These are phyloP conservation scores for Xenopus laevis DNA, from an alignment of 2,113 vertebrate genomes.

Conservation along the genomic window DNA sequence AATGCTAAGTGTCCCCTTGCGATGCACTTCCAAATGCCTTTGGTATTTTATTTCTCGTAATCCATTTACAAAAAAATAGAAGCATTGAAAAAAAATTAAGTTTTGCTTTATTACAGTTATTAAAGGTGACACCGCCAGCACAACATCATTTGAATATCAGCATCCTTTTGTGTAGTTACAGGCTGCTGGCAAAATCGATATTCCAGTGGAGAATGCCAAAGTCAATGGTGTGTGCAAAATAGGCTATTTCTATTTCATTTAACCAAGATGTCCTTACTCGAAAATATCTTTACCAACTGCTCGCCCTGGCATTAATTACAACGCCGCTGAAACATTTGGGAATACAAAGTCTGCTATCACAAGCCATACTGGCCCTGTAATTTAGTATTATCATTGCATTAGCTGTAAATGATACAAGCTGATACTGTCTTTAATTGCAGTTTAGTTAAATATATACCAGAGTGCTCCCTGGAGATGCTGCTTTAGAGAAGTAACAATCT, in stretches of 20 bases:
- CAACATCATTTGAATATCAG: constrained; percentile 8
- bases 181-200: constrained; percentile 74
- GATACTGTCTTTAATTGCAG: constrained; percentile 99
- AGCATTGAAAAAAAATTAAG: background rate
- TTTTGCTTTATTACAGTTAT: background rate
- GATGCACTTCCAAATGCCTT: too few species aligned
- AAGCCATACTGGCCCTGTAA: constrained; percentile 97
- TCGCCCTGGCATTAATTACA: constrained; percentile 89
- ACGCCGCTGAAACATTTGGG: constrained; percentile 82
- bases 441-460: constrained; percentile 94
- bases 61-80: background rate
- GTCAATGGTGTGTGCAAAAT: constrained; percentile 73
- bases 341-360: constrained; percentile 89
- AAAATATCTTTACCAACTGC: constrained; percentile 78
- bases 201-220: constrained; percentile 71
- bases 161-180: constrained; percentile 63
- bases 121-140: constrained; percentile 15
- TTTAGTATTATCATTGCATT: constrained; percentile 99
- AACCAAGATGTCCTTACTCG: constrained; percentile 71
- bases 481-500: constrained; percentile 45
- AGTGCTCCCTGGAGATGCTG: constrained; percentile 79
- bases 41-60: too few species aligned
- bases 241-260: constrained; percentile 72
- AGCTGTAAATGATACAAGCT: constrained; percentile 99
- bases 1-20: too few species aligned